Evolutionary conservation across 1,140 invertebrate species (phyloP).

Genomic region (Drosophila sechellia): DNA sequence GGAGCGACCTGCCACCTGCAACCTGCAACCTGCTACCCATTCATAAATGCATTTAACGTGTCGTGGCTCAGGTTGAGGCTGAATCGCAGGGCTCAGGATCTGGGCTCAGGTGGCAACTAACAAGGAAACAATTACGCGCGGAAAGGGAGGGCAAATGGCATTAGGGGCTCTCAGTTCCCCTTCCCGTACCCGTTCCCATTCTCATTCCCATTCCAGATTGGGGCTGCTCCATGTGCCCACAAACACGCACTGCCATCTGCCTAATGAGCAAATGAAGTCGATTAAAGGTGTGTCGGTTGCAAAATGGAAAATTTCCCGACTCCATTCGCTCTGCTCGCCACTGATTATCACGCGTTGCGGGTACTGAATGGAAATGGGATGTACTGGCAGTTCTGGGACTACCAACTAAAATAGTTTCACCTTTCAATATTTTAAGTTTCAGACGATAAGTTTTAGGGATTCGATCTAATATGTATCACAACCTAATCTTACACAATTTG

Average conservation of each 20-base stretch:
- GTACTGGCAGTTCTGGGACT: background rate
- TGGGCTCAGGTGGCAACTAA: conserved; percentile 70
- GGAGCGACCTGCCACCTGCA: conserved; percentile 11
- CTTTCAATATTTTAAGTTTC: background rate
- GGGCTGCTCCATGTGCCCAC: conserved; percentile 26
- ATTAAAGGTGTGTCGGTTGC: conserved; percentile 63
- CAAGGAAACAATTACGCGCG: conserved; percentile 80
- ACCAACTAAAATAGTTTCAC: no score
- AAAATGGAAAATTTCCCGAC: conserved; percentile 20
- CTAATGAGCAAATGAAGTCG: conserved; percentile 83
- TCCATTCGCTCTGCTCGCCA: background rate
- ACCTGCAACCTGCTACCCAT: conserved; percentile 32
- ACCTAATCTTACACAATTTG: background rate
- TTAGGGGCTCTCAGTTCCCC: conserved; percentile 32
- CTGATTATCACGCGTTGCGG: conserved; percentile 23
- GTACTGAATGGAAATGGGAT: background rate
- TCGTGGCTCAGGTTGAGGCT: conserved; percentile 41
- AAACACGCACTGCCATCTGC: conserved; percentile 67
- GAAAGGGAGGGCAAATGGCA: conserved; percentile 46
- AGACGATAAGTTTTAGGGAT: no score
- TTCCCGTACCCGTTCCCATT: no score
- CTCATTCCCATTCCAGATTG: background rate
- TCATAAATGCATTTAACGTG: conserved; percentile 76
- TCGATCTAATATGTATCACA: background rate
- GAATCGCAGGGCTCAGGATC: conserved; percentile 30